Evolutionary conservation across 2,888 invertebrate genomes (phyloP), one percentile per base, ranked within the genome.

Genomic region (Heliconius sara): DNA sequence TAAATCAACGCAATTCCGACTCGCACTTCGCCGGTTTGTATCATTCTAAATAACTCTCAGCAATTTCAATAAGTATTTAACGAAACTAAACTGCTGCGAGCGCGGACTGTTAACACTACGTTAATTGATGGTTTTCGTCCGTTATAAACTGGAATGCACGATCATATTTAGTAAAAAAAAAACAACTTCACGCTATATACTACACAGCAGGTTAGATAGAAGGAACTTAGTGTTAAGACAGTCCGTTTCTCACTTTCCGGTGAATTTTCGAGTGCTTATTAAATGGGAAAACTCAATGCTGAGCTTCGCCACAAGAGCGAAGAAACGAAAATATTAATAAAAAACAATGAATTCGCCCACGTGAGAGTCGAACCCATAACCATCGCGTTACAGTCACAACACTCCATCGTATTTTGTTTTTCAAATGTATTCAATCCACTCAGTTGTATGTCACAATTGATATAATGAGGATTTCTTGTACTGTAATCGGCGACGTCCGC

Each of bases 401-500:
- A 47, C 13, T 47, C 43, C 27, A 68, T 77, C 73, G 75, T 47
- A 74, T 75, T 77, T 70, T 60, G 80, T 73, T 78, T 76, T 76
- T 77, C 71, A 77, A 79, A 75, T 75, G 57, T 63, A 74, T 74
- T 78, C 60, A 43, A 30, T 79, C 43, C 63, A 65, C 43, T 60
- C n/a, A 60, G 60, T n/a, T 22, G 65, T 22, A 66, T 66, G 65
- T 71, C 71, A 86, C 88, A 88, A 88, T 87, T 88, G 88, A 85
- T 83, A 83, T 88, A 88, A 90, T 88, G 87, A 84, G 84, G 79
- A 86, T 86, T 88, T 89, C 90, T 89, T 86, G 86, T 84, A 76
- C 83, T 82, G 83, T 89, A 90, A 91, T 91, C 86, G 87, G 84
- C 83, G 83, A 83, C 87, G 88, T 87, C 89, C 88, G 89, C 84